These are phyloP conservation scores for Batillaria attramentaria DNA, from an alignment of 1,140 invertebrate species.

Conservation along the genomic window DNA sequence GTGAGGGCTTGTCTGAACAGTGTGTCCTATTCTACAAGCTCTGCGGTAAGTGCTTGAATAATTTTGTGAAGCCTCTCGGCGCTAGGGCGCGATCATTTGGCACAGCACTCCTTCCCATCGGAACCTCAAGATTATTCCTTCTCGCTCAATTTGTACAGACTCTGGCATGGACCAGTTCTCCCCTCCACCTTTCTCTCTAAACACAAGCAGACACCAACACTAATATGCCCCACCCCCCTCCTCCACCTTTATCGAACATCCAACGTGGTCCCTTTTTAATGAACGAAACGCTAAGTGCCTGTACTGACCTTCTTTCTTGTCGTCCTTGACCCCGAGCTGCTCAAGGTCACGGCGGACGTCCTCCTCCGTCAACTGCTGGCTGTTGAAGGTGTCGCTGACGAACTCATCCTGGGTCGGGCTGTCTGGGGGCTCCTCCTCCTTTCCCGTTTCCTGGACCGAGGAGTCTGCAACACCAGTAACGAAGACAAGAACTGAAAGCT, in stretches of 20 bases:
- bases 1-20: not conserved
- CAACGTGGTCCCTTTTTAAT: not conserved
- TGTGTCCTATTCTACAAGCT: too few relatives aligned
- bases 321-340: conserved; percentile 66
- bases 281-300: not conserved
- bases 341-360: conserved; percentile 73
- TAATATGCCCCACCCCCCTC: not conserved
- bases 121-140: not conserved
- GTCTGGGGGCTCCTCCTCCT: conserved; percentile 54
- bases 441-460: conserved; percentile 45
- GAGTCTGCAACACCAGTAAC: conserved; percentile 35
- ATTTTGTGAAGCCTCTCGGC: too few relatives aligned
- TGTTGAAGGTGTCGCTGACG: conserved; percentile 72
- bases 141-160: not conserved
- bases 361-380: conserved; percentile 68
- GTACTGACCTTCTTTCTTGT: conserved; percentile 37
- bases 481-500: too few relatives aligned
- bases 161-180: not conserved
- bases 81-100: too few relatives aligned
- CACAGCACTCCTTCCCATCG: not conserved
- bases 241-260: not conserved
- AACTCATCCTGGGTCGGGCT: conserved; percentile 69
- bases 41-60: too few relatives aligned
- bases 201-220: not conserved
- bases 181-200: not conserved